phyloP scores from a whole-genome alignment of 2,888 invertebrate species.

The Sacculina carcini region DNA sequence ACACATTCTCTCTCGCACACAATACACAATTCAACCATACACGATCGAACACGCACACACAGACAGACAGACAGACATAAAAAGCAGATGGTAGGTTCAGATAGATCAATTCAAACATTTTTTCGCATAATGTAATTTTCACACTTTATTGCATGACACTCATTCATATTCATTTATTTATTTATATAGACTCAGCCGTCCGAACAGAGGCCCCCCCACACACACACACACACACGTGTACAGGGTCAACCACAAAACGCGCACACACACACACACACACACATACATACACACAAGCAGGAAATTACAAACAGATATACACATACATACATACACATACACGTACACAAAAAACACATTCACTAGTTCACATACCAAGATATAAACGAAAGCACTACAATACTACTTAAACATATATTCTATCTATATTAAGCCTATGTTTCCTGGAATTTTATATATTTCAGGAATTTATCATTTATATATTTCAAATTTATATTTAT shows the following conservation, averaged over 20 bases:
- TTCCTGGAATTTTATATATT: no score
- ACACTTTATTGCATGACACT: not conserved
- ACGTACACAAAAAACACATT: not conserved
- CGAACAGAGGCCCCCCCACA: not conserved
- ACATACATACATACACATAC: not conserved
- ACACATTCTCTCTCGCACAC: slow-evolving; percentile 1
- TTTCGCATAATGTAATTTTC: not conserved
- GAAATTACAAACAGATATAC: not conserved
- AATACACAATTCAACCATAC: not conserved
- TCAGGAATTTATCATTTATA: not conserved
- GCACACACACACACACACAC: not conserved
- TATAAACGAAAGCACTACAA: not conserved
- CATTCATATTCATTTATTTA: not conserved
- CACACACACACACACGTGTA: not conserved
- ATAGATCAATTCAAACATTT: not conserved
- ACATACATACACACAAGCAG: not conserved
- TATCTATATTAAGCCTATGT: no score
- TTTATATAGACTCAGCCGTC: not conserved
- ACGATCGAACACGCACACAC: not conserved
- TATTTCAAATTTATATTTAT: slow-evolving; percentile 2
- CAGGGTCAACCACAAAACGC: not conserved
- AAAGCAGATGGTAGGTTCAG: not conserved
- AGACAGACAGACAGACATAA: not conserved
- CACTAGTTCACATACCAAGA: not conserved
- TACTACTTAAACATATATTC: no score